Conservation (phyloP, 2,797 vertebrate species). For the Dipus sagitta region DNA sequence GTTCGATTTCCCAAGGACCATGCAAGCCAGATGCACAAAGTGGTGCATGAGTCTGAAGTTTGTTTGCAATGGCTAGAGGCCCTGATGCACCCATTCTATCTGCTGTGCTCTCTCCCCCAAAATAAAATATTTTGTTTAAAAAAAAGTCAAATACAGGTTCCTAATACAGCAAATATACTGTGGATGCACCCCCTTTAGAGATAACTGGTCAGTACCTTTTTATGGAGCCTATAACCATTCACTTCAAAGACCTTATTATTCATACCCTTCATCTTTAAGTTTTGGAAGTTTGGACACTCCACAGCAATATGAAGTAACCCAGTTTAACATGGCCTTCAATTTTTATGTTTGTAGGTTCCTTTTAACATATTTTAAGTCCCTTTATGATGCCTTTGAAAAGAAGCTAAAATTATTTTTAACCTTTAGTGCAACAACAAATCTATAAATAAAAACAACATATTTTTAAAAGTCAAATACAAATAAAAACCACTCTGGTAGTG, state of each 20-base stretch:
- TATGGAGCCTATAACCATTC: not conserved
- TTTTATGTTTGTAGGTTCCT: slow-evolving; percentile 26
- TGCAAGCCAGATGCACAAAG: too few relatives aligned
- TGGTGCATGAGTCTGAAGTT: too few relatives aligned
- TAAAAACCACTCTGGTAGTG: not conserved
- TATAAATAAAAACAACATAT: slow-evolving; percentile 58
- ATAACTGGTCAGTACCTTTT: not conserved
- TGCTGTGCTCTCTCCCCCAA: too few relatives aligned
- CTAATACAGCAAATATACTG: not conserved
- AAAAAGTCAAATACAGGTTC: not conserved
- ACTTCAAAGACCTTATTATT: too few relatives aligned
- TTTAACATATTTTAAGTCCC: slow-evolving; percentile 35
- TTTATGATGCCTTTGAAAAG: slow-evolving; percentile 25
- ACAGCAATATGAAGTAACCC: not conserved
- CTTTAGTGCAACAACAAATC: not conserved
- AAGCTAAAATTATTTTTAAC: slow-evolving; percentile 21
- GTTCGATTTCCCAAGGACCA: too few relatives aligned
- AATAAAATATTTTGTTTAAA: too few relatives aligned
- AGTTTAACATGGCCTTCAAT: not conserved
- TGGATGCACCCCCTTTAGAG: not conserved
- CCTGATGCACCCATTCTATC: too few relatives aligned
- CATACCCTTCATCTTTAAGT: not conserved
- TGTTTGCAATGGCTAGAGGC: too few relatives aligned
- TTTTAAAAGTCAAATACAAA: not conserved
- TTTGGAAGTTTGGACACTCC: not conserved